Evolutionary conservation across 2,797 vertebrate species (phyloP).

Genomic region (Prunella strophiata): DNA sequence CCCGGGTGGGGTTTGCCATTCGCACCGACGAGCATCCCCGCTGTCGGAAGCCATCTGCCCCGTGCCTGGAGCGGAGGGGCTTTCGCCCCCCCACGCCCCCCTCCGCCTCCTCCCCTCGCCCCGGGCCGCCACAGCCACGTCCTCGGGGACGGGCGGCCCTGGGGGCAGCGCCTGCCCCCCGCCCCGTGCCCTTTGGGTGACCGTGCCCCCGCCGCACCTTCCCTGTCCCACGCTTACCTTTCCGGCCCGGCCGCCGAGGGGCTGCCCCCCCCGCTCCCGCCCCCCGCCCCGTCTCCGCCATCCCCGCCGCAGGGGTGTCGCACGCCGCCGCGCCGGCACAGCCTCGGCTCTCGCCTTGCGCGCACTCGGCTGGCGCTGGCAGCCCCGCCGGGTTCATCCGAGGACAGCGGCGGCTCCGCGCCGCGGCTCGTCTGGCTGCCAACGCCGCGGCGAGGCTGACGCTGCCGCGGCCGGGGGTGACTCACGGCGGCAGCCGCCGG

Average conservation of each 20-base stretch:
- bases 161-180: not conserved
- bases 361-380: slow-evolving; percentile 63
- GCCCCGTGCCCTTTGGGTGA: not conserved
- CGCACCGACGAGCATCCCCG: not conserved
- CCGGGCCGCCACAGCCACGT: not conserved
- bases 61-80: not conserved
- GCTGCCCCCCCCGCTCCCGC: not conserved
- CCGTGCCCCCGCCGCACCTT: not conserved
- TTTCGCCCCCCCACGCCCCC: not conserved
- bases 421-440: slow-evolving; percentile 62
- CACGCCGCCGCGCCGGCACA: slow-evolving; percentile 2
- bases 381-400: slow-evolving; percentile 67
- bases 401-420: slow-evolving; percentile 72
- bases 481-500: slow-evolving; percentile 19
- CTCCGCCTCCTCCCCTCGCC: not conserved
- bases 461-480: slow-evolving; percentile 36
- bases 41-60: not conserved
- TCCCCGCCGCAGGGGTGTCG: not conserved
- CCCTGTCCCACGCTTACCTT: slow-evolving; percentile 37
- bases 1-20: not conserved
- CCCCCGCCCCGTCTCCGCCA: not conserved
- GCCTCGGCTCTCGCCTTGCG: slow-evolving; percentile 40
- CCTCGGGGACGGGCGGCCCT: not conserved
- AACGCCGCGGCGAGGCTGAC: slow-evolving; percentile 48
- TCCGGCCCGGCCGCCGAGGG: slow-evolving; percentile 1